Base-by-base conservation (phyloP, 2,888 invertebrate species). In the Venusia cambrica region DNA sequence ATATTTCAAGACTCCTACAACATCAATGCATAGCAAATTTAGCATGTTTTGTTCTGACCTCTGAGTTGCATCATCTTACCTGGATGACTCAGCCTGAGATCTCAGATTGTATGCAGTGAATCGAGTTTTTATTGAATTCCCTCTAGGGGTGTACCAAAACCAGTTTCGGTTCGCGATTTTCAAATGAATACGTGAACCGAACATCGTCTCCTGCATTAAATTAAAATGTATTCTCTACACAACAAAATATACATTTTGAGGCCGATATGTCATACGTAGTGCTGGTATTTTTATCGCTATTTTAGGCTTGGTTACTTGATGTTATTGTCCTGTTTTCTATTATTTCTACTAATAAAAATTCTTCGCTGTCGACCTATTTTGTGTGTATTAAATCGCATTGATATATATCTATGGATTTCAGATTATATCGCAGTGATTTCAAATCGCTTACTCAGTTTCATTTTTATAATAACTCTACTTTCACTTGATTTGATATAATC, bases 401-500 rank as follows among this genome's bases (percentile, higher is more conserved):
- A 16, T 15, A 36, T n/a, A 16, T 28, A 11, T 29, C 28, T 37
- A 27, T 9, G 12, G 16, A 14, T 48, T 45, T 32, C 38, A 45
- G 45, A 56, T 55, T 40, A 39, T 48, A 51, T 56, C 47, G 49
- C 21, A 31, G 46, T 47, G 32, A 46, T 52, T 51, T 45, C 28
- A 31, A 48, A 52, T 51, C 52, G 51, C 33, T 35, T 33, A 48
- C 45, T 39, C 42, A 48, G 34, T 34, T 47, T 42, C 31, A 26
- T 17, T 39, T 34, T 34, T 34, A 26, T 46, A 34, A 38, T 42
- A 40, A 43, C 28, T 21, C 29, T 15, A 46, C 63, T 67, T 67
- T 67, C 63, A 55, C 66, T 59, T 28, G 22, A 39, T 30, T n/a
- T n/a, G n/a, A n/a, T n/a, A 38, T 42, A 60, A 62, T 58, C 56